These are phyloP conservation scores for Cephonodes hylas DNA, from an alignment of 2,888 invertebrate species.

Conservation along the genomic window DNA sequence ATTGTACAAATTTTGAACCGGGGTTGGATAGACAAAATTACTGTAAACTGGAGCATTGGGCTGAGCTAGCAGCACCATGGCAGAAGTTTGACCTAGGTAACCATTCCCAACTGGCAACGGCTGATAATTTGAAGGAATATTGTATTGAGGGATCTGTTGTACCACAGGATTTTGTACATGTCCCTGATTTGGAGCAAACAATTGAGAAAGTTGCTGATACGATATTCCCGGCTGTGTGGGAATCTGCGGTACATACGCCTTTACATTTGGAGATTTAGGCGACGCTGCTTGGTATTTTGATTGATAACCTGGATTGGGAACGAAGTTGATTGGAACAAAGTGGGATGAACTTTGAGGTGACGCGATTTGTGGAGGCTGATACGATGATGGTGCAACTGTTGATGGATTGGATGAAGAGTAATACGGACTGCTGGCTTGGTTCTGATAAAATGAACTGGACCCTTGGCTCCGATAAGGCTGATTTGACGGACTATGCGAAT, in stretches of 20 bases:
- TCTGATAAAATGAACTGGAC: constrained; percentile 68
- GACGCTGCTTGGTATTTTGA: constrained; percentile 69
- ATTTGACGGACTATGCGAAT: constrained; percentile 38
- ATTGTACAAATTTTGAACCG: constrained; percentile 61
- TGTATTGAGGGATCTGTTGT: constrained; percentile 45
- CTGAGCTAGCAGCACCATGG: constrained; percentile 63
- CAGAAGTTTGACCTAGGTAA: constrained; percentile 59
- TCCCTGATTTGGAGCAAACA: constrained; percentile 45
- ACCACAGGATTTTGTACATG: constrained; percentile 39
- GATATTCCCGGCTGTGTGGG: constrained; percentile 46
- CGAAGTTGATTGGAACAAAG: constrained; percentile 64
- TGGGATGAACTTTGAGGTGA: constrained; percentile 54
- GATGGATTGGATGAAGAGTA: constrained; percentile 48
- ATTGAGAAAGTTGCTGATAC: constrained; percentile 53
- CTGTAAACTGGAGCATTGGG: constrained; percentile 60
- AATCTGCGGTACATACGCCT: constrained; percentile 62
- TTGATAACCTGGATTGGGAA: constrained; percentile 69
- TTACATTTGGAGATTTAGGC: constrained; percentile 58
- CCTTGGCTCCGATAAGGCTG: constrained; percentile 57
- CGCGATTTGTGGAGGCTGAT: constrained; percentile 27
- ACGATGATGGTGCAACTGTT: constrained; percentile 38
- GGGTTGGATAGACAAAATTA: constrained; percentile 56
- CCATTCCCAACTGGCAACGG: constrained; percentile 48
- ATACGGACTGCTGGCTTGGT: constrained; percentile 58
- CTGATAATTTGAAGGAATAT: constrained; percentile 51